Evolutionary conservation across 2,888 invertebrate genomes (phyloP).

Genomic region (Fragum sueziense): DNA sequence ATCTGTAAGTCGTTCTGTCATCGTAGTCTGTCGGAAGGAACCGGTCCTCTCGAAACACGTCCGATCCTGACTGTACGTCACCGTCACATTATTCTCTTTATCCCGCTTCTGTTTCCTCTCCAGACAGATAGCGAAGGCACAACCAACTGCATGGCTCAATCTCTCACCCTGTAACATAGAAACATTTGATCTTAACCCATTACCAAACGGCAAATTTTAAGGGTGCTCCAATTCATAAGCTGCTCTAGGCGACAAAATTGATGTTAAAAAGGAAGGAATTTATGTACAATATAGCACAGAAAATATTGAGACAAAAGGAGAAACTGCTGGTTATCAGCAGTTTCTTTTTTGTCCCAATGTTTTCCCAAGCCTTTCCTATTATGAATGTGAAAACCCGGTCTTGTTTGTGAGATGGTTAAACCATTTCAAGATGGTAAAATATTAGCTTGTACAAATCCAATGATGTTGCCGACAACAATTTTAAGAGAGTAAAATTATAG

Average conservation of each 20-base stretch:
- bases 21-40: constrained; percentile 91
- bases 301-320: too few species aligned
- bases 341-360: too few species aligned
- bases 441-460: not conserved
- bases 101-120: constrained; percentile 99
- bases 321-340: too few species aligned
- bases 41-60: constrained; percentile 95
- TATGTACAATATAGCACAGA: too few species aligned
- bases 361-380: too few species aligned
- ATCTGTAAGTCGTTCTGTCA: constrained; percentile 90
- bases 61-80: constrained; percentile 80
- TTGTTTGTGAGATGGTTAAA: too few species aligned
- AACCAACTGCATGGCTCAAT: constrained; percentile 99
- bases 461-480: not conserved
- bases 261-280: too few species aligned
- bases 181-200: too few species aligned
- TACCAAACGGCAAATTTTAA: too few species aligned
- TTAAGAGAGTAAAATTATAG: not conserved
- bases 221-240: too few species aligned
- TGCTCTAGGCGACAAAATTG: too few species aligned
- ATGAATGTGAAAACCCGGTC: too few species aligned
- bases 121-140: constrained; percentile 98
- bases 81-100: constrained; percentile 87
- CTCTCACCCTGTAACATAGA: constrained; percentile 90
- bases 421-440: not conserved